These are phyloP conservation scores for Synergus laeviventris DNA, from an alignment of 2,888 invertebrate species.

Conservation along the genomic window DNA sequence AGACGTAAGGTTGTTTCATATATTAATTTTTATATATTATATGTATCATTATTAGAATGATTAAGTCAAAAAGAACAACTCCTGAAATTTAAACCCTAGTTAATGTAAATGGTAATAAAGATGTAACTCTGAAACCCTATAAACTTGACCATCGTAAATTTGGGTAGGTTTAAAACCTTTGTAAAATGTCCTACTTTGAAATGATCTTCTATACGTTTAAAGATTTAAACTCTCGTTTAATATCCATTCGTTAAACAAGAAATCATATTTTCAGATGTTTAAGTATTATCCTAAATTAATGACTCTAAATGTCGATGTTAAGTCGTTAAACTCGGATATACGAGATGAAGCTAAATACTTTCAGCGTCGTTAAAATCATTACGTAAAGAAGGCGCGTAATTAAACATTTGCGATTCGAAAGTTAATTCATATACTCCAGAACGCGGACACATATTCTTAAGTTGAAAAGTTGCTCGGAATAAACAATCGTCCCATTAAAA, in stretches of 20 bases:
- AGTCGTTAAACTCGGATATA: constrained; percentile 32
- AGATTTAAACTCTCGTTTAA: constrained; percentile 33
- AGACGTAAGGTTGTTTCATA: constrained; percentile 1
- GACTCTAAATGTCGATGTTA: constrained; percentile 39
- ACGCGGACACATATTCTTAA: background rate
- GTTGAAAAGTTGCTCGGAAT: background rate
- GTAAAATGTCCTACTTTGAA: constrained; percentile 23
- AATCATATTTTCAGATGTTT: constrained; percentile 30
- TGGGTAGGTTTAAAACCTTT: constrained; percentile 28
- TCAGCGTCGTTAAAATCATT: constrained; percentile 22
- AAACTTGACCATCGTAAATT: constrained; percentile 36
- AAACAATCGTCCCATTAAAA: background rate
- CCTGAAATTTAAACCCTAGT: background rate
- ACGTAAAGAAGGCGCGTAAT: constrained; percentile 30
- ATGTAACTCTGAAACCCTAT: constrained; percentile 7
- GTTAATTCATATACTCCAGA: constrained; percentile 25
- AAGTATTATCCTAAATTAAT: constrained; percentile 32
- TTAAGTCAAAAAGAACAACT: background rate
- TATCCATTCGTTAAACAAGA: constrained; percentile 30
- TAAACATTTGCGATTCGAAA: constrained; percentile 11
- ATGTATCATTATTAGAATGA: constrained; percentile 6
- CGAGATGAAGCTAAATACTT: constrained; percentile 33
- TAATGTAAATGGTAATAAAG: constrained; percentile 10
- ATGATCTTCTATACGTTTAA: background rate
- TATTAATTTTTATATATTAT: constrained; percentile 7